Percentiles rank a stretch among this genome's conserved stretches.
Evolutionary conservation across 2,113 vertebrate genomes (phyloP).

Genomic region (Macroglossus sobrinus): DNA sequence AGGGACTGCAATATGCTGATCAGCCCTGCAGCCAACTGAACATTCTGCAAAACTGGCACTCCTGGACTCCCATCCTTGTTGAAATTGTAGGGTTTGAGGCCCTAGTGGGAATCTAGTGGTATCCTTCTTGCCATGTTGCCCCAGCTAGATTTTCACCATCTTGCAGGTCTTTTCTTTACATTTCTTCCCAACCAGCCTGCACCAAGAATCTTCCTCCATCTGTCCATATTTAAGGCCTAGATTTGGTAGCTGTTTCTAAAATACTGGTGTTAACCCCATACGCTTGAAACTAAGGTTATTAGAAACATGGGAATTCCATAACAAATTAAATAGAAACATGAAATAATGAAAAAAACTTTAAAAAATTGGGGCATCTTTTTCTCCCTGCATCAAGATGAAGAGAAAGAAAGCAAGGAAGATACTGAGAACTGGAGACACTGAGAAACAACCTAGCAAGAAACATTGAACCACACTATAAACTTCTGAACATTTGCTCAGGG

Average conservation of each 20-base stretch:
- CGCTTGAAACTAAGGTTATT: neutral
- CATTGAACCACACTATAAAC: neutral
- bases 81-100: neutral
- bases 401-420: neutral
- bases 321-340: neutral
- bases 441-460: neutral
- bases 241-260: neutral
- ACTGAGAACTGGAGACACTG: neutral
- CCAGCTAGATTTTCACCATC: neutral
- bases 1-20: too few relatives aligned
- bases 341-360: conserved; percentile 37
- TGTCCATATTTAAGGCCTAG: neutral
- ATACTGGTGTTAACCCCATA: neutral
- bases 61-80: neutral
- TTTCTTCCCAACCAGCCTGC: neutral
- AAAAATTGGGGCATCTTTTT: neutral
- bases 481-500: neutral
- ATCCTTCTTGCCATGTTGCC: neutral
- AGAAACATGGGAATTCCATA: neutral
- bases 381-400: neutral
- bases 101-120: neutral
- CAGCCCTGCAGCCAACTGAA: neutral
- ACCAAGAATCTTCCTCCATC: neutral
- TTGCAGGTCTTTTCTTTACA: neutral
- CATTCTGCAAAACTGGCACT: neutral